Percentiles rank a stretch among this genome's conserved stretches.
Evolutionary conservation across 2,797 vertebrate genomes (phyloP).

Genomic region (Danio jaintianensis): DNA sequence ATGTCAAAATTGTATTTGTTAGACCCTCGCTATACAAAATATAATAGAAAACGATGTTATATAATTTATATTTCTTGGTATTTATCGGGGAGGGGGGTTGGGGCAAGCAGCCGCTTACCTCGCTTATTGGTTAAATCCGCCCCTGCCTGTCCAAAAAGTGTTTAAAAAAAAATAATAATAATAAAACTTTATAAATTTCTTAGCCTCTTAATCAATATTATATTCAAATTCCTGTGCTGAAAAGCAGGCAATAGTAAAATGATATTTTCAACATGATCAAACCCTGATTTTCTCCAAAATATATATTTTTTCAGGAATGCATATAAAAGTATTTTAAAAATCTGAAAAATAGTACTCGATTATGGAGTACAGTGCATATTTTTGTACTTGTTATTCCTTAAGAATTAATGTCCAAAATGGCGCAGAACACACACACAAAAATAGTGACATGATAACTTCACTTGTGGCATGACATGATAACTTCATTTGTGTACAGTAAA

Average conservation of each 20-base stretch:
- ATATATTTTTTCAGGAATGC: slow-evolving; percentile 19
- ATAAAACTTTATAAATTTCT: slow-evolving; percentile 5
- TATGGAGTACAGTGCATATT: background rate
- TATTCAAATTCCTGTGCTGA: background rate
- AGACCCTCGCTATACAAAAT: no score
- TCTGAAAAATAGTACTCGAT: background rate
- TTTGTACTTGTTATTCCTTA: slow-evolving; percentile 1
- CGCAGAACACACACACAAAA: background rate
- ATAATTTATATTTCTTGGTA: no score
- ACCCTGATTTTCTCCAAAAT: slow-evolving; percentile 22
- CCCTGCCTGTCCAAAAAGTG: background rate
- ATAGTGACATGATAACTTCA: background rate
- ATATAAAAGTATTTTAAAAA: slow-evolving; percentile 11
- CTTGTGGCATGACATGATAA: background rate
- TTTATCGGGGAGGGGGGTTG: no score
- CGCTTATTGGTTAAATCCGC: no score
- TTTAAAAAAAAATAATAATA: background rate
- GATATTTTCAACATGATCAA: background rate
- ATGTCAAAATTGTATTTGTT: no score
- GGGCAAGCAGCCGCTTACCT: no score
- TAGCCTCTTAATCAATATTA: background rate
- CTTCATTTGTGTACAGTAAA: background rate
- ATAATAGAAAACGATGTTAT: no score
- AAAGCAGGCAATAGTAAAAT: background rate
- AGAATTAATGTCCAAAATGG: background rate